Percentiles rank a stretch among this genome's conserved stretches.
Evolutionary conservation across 2,888 invertebrate species (phyloP).

Genomic region (Limnephilus lunatus): DNA sequence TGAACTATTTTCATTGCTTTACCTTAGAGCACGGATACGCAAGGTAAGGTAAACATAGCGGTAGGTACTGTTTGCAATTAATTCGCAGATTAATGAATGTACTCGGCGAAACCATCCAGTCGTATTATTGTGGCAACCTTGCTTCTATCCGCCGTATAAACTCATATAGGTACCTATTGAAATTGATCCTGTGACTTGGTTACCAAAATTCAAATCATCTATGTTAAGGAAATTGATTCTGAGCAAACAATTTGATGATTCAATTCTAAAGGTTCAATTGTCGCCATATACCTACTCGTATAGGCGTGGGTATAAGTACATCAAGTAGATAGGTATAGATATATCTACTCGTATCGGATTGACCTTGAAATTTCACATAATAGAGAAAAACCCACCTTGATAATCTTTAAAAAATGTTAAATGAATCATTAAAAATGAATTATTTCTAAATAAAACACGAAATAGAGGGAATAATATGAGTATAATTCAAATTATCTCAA

Average conservation of each 20-base stretch:
- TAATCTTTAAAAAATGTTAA: no score
- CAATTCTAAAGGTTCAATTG: slow-evolving; percentile 17
- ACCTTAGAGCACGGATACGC: neutral
- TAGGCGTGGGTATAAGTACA: neutral
- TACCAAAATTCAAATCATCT: slow-evolving; percentile 18
- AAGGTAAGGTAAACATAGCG: neutral
- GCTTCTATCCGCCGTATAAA: neutral
- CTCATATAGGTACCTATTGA: slow-evolving; percentile 6
- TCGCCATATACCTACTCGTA: neutral
- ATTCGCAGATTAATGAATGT: neutral
- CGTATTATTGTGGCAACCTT: neutral
- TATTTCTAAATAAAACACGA: no score
- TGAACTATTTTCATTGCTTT: neutral
- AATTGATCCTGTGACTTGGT: slow-evolving; percentile 28
- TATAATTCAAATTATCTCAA: no score
- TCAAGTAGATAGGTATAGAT: neutral
- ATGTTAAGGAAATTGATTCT: slow-evolving; percentile 36
- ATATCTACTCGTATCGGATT: no score
- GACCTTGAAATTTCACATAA: no score
- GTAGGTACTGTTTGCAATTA: neutral
- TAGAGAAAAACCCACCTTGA: no score
- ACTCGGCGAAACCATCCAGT: neutral
- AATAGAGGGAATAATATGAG: no score
- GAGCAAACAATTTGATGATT: slow-evolving; percentile 26
- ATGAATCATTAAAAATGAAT: no score